phyloP scores from a whole-genome alignment of 2,113 vertebrate genomes.

The Dipodomys ordii region DNA sequence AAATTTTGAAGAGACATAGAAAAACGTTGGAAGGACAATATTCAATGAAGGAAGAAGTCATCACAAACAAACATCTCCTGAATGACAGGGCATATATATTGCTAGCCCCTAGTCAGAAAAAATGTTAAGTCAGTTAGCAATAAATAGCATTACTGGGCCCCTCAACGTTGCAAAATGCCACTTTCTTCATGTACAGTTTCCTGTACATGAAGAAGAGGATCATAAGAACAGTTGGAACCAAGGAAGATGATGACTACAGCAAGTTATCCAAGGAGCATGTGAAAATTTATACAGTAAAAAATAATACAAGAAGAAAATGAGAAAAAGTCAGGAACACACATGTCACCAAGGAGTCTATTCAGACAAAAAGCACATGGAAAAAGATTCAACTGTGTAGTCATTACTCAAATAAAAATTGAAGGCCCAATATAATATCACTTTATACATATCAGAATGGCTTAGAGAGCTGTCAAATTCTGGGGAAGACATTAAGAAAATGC shows the following conservation, averaged over 20 bases:
- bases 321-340: background rate
- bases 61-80: background rate
- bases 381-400: background rate
- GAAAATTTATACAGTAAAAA: background rate
- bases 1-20: background rate
- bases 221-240: background rate
- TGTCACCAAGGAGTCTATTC: background rate
- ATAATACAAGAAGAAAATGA: background rate
- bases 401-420: constrained; percentile 22
- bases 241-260: background rate
- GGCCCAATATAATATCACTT: background rate
- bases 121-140: background rate
- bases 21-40: too few species aligned
- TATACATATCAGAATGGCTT: background rate
- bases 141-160: background rate
- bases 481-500: background rate
- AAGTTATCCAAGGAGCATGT: background rate
- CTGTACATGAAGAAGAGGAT: background rate
- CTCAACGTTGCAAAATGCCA: background rate
- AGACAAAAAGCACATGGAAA: background rate
- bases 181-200: background rate
- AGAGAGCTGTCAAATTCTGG: background rate
- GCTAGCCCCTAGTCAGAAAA: background rate
- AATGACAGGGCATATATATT: background rate
- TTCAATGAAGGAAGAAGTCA: background rate